A percentile compares a stretch with the other conserved stretches of the same genome.
phyloP scores from a whole-genome alignment of 2,113 vertebrate genomes.

The Butastur rufipennis region DNA sequence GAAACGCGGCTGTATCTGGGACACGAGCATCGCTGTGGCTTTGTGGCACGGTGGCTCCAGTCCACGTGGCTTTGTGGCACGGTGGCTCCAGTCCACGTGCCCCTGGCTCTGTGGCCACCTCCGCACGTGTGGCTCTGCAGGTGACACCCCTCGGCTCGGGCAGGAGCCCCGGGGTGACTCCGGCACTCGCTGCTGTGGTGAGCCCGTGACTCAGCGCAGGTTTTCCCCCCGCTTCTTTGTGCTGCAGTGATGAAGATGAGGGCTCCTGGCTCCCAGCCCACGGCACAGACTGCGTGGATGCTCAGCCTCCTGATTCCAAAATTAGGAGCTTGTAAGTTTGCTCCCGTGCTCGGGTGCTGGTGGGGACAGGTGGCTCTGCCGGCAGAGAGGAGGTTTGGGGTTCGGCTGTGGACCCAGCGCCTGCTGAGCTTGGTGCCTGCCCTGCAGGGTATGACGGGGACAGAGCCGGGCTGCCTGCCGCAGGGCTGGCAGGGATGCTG shows the following conservation, averaged over 20 bases:
- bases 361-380: background rate
- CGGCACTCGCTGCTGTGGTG: background rate
- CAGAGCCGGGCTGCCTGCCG: background rate
- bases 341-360: background rate
- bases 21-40: background rate
- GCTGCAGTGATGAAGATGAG: conserved; percentile 84
- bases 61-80: rapidly evolving
- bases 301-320: conserved; percentile 80
- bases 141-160: too few relatives aligned
- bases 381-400: background rate
- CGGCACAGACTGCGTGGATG: conserved; percentile 62
- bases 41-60: background rate
- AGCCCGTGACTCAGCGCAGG: background rate
- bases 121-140: rapidly evolving
- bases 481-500: background rate
- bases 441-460: background rate
- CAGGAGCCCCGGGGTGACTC: background rate
- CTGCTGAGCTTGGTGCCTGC: background rate
- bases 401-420: background rate
- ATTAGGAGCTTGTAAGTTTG: conserved; percentile 89
- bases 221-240: background rate
- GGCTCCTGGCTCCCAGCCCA: conserved; percentile 67
- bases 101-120: background rate
- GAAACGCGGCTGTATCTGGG: rapidly evolving
- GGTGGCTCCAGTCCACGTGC: background rate